These are phyloP conservation scores for Apodemia mormo DNA, from an alignment of 2,888 invertebrate species.

Conservation along the genomic window DNA sequence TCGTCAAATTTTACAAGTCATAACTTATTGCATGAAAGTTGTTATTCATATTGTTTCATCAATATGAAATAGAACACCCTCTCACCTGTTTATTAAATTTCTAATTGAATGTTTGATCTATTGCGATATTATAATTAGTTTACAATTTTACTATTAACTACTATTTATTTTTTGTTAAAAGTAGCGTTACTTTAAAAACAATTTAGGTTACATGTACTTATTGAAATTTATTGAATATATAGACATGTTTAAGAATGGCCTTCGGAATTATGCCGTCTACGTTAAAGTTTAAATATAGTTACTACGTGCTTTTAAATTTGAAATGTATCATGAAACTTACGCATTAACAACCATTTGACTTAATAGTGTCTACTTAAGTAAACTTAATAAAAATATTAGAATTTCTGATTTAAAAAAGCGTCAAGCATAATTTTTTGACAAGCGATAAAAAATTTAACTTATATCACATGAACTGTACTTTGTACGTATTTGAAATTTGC, in stretches of 20 bases:
- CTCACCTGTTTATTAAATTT: slow-evolving; percentile 57
- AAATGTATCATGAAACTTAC: background rate
- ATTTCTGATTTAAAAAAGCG: background rate
- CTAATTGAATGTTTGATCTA: slow-evolving; percentile 63
- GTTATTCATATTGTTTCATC: slow-evolving; percentile 55
- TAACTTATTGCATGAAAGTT: slow-evolving; percentile 41
- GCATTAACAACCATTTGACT: background rate
- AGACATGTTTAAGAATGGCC: slow-evolving; percentile 8
- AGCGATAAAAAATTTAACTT: background rate
- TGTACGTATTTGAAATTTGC: background rate
- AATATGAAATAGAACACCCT: slow-evolving; percentile 54
- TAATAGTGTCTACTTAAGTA: background rate
- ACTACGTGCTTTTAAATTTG: slow-evolving; percentile 9
- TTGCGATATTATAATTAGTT: slow-evolving; percentile 61
- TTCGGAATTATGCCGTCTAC: slow-evolving; percentile 16
- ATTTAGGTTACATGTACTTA: slow-evolving; percentile 60
- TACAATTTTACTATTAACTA: slow-evolving; percentile 54
- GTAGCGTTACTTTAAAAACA: slow-evolving; percentile 52
- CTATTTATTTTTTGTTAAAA: slow-evolving; percentile 61
- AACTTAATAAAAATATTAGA: background rate
- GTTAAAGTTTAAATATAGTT: slow-evolving; percentile 6
- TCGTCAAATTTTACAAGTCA: slow-evolving; percentile 39
- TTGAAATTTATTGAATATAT: slow-evolving; percentile 44
- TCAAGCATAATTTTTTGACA: background rate
- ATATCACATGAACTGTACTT: background rate